Conservation (phyloP, 2,888 invertebrate genomes). For the Cryptocheilus praepositus region DNA sequence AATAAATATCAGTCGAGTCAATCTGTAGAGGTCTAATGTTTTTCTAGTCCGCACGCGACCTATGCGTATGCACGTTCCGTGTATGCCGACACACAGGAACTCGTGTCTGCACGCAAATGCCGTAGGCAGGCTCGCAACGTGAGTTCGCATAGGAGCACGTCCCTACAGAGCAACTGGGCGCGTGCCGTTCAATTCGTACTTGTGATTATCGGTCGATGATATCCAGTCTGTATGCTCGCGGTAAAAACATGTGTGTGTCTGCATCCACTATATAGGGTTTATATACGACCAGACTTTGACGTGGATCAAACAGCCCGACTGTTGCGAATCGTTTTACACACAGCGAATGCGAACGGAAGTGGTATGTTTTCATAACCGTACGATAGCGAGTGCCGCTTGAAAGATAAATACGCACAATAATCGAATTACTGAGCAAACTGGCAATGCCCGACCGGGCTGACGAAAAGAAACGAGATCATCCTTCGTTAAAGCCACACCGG, state of each 20-base stretch:
- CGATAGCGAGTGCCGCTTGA: too few species aligned
- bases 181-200: conserved; percentile 33
- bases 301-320: neutral
- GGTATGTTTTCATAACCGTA: too few species aligned
- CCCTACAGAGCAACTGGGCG: conserved; percentile 30
- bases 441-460: too few species aligned
- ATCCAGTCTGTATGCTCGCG: conserved; percentile 24
- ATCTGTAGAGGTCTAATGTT: too few species aligned
- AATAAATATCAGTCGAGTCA: too few species aligned
- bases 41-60: too few species aligned
- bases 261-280: neutral
- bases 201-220: conserved; percentile 27
- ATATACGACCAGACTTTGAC: too few species aligned
- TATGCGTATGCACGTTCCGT: neutral
- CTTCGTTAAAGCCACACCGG: neutral
- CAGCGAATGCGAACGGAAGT: too few species aligned
- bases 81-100: neutral
- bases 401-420: too few species aligned
- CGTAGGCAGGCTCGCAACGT: neutral
- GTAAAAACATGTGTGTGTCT: conserved; percentile 21
- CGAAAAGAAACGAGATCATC: neutral
- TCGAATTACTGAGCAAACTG: too few species aligned
- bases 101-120: too few species aligned
- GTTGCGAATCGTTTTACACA: neutral
- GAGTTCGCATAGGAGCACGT: neutral